Conservation (phyloP, 2,113 vertebrate genomes). For the Heterotis niloticus region DNA sequence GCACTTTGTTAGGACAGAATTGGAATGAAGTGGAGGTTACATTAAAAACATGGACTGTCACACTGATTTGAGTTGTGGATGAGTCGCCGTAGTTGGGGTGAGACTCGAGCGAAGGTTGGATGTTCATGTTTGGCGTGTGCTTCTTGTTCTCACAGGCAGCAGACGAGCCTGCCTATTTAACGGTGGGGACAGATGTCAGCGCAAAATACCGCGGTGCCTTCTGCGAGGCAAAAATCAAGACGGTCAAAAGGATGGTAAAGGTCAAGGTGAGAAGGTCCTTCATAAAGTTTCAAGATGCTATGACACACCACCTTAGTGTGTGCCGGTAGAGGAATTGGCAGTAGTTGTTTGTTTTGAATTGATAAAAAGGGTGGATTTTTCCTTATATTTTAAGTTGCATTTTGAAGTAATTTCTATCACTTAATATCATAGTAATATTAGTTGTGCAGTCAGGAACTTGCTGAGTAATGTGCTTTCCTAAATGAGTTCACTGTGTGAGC, state of each 20-base stretch:
- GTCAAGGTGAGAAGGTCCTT: conserved; percentile 77
- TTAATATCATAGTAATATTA: no score
- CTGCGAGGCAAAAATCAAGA: conserved; percentile 99
- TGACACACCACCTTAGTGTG: neutral
- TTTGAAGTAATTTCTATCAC: no score
- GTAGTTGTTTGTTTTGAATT: neutral
- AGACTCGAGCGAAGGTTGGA: no score
- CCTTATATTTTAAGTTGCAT: neutral
- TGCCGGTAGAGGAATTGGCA: neutral
- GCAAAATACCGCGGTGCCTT: conserved; percentile 99
- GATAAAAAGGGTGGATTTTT: neutral
- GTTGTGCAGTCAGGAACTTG: no score
- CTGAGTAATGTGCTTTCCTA: no score
- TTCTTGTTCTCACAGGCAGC: conserved; percentile 70
- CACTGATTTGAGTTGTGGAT: no score
- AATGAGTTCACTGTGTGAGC: no score
- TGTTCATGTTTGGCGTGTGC: neutral
- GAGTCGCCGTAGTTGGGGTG: neutral
- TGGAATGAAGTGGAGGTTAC: no score
- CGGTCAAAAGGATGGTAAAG: conserved; percentile 94
- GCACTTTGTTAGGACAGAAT: no score
- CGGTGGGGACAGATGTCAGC: conserved; percentile 96
- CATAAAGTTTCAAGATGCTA: neutral
- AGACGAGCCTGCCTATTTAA: conserved; percentile 98
- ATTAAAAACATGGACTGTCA: no score